phyloP scores from a whole-genome alignment of 2,797 vertebrate species.

The Sus cebifrons region DNA sequence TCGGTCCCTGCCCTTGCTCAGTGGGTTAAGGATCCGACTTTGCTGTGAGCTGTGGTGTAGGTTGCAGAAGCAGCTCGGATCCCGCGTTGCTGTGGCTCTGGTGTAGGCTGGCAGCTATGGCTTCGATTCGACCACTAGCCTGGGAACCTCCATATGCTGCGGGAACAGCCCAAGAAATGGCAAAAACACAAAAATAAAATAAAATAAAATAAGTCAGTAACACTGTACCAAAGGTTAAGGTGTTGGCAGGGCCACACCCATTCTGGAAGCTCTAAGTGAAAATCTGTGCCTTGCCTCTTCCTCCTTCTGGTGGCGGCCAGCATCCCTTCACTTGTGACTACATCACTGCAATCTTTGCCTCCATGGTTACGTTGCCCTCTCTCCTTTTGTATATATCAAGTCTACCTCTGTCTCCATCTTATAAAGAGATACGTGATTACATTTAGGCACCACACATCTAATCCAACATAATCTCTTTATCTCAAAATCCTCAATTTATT shows the following conservation, averaged over 20 bases:
- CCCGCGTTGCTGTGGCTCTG: no score
- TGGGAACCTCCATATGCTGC: no score
- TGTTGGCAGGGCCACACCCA: neutral
- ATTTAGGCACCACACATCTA: neutral
- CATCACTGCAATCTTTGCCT: neutral
- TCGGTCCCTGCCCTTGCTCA: no score
- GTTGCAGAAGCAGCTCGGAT: no score
- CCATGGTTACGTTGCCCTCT: neutral
- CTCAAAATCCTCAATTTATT: neutral
- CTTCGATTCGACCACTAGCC: no score
- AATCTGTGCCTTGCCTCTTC: neutral
- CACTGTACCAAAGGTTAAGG: neutral
- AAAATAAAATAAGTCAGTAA: neutral
- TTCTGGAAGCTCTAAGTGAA: neutral
- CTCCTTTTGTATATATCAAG: neutral
- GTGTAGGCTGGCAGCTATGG: no score
- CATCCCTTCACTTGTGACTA: neutral
- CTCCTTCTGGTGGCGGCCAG: neutral
- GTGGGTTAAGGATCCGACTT: no score
- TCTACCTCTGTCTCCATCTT: neutral
- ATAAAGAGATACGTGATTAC: neutral
- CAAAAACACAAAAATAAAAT: no score
- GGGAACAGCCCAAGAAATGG: no score
- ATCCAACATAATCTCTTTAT: neutral
- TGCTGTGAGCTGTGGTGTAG: no score